phyloP scores from a whole-genome alignment of 2,113 vertebrate genomes.

The Mustelus asterias region DNA sequence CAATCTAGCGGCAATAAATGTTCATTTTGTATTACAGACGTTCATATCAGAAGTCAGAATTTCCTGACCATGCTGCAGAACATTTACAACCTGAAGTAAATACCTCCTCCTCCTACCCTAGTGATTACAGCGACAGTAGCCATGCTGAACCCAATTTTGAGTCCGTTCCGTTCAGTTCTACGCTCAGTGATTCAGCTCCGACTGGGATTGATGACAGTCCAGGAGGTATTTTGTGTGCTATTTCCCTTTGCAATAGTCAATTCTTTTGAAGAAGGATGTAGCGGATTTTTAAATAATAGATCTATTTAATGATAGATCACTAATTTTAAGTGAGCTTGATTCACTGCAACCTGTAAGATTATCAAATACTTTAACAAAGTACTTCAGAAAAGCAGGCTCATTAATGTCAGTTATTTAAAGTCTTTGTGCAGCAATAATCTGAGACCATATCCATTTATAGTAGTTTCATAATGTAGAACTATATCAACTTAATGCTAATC shows the following conservation, averaged over 20 bases:
- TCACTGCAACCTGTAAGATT: neutral
- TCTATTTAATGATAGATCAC: neutral
- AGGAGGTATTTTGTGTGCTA: constrained; percentile 52
- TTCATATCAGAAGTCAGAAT: constrained; percentile 54
- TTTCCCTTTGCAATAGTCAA: neutral
- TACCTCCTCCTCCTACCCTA: constrained; percentile 43
- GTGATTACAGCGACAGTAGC: constrained; percentile 54
- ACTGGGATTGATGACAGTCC: constrained; percentile 60
- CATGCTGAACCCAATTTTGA: constrained; percentile 50
- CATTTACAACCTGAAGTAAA: constrained; percentile 46
- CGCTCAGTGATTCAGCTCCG: constrained; percentile 68
- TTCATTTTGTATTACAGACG: constrained; percentile 51
- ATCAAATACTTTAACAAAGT: neutral
- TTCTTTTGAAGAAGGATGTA: neutral
- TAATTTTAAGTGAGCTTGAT: neutral
- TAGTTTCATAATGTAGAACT: neutral
- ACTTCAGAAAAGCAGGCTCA: neutral
- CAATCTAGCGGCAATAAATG: neutral
- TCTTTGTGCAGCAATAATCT: neutral
- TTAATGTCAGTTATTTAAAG: neutral
- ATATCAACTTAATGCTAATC: neutral
- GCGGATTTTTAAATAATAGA: neutral
- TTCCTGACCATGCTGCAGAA: constrained; percentile 43
- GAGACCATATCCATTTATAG: neutral
- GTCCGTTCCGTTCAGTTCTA: constrained; percentile 63